Conservation (phyloP, 2,797 vertebrate species). For the Fistularia commersonii region DNA sequence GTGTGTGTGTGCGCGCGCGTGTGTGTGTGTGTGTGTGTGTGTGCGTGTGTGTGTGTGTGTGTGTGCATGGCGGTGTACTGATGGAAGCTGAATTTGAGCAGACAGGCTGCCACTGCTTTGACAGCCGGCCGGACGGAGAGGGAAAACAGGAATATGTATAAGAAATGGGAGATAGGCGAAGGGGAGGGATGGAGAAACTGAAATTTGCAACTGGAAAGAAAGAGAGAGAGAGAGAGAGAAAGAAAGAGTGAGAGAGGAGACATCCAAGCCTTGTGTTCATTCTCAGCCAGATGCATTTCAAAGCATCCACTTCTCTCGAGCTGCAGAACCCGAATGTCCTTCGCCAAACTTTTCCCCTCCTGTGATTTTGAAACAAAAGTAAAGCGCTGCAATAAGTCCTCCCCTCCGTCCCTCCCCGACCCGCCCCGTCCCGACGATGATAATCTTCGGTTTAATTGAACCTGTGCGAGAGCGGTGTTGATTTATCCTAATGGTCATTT, state of each 20-base stretch:
- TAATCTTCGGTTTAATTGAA: no score
- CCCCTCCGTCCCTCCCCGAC: no score
- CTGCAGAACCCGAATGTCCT: no score
- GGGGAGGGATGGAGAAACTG: neutral
- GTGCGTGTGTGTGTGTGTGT: slow-evolving; percentile 13
- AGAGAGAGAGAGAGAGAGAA: neutral
- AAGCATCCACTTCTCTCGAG: no score
- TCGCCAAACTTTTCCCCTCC: no score
- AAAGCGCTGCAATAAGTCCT: no score
- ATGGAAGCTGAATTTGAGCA: slow-evolving; percentile 50
- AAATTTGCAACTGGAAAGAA: neutral
- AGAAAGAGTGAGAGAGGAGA: neutral
- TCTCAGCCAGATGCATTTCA: no score
- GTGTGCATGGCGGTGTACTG: no score
- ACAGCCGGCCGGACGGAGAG: slow-evolving; percentile 15
- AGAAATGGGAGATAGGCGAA: slow-evolving; percentile 1
- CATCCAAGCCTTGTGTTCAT: neutral
- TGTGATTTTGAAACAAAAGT: no score
- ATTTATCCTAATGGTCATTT: no score
- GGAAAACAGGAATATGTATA: slow-evolving; percentile 28
- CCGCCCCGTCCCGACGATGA: no score
- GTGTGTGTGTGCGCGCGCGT: slow-evolving; percentile 13
- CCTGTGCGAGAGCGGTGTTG: no score
- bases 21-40: slow-evolving; percentile 20
- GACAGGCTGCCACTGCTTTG: slow-evolving; percentile 38